Evolutionary conservation across 2,888 invertebrate genomes (phyloP).

Genomic region (Gasteruption jaculator): DNA sequence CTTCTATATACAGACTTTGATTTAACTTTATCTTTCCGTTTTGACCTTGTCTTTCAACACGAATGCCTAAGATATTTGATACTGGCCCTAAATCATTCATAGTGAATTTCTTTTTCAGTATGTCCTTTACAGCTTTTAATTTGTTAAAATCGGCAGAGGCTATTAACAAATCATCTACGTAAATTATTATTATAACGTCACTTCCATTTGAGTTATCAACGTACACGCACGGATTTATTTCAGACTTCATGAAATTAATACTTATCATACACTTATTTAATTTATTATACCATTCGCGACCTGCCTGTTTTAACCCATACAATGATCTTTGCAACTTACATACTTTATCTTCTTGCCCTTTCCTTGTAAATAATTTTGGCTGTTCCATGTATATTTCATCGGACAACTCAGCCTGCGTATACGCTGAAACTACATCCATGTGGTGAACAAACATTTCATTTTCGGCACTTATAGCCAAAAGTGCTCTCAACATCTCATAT

Average conservation of each 20-base stretch:
- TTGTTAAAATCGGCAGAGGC: too few species aligned
- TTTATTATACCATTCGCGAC: conserved; percentile 19
- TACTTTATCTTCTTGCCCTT: too few species aligned
- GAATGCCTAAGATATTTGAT: too few species aligned
- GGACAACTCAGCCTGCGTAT: conserved; percentile 22
- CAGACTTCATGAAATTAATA: conserved; percentile 12
- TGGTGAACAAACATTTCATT: conserved; percentile 27
- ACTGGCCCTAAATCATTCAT: too few species aligned
- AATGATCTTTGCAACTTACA: conserved; percentile 23
- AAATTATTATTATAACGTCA: too few species aligned
- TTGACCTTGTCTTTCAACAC: too few species aligned
- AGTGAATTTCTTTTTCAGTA: too few species aligned
- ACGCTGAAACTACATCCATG: conserved; percentile 25
- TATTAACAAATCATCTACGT: too few species aligned
- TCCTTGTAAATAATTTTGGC: conserved; percentile 23
- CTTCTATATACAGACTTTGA: too few species aligned
- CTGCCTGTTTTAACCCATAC: conserved; percentile 25
- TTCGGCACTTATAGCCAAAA: conserved; percentile 23
- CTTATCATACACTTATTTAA: conserved; percentile 11
- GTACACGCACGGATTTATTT: conserved; percentile 23
- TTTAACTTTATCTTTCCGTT: too few species aligned
- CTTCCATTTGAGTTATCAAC: conserved; percentile 2
- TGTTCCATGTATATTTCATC: conserved; percentile 24
- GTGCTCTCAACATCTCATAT: conserved; percentile 25
- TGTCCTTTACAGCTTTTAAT: too few species aligned